These are phyloP conservation scores for Notodonta dromedarius DNA, from an alignment of 2,888 invertebrate genomes.

Conservation along the genomic window DNA sequence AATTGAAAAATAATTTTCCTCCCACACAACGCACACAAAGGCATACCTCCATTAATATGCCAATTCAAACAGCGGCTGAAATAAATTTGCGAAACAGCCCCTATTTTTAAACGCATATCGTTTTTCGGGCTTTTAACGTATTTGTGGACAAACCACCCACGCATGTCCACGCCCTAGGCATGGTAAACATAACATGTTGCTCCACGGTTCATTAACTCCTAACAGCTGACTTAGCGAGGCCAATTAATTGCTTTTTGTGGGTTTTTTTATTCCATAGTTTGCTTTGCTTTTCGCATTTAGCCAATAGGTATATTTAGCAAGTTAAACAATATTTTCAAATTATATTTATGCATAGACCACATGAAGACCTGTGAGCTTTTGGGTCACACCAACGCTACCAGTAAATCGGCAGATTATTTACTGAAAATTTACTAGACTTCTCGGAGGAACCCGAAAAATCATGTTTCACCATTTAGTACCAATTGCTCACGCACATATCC, in stretches of 20 bases:
- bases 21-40: not conserved
- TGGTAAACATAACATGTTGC: not conserved
- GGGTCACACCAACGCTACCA: too few species aligned
- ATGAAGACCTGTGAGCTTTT: too few species aligned
- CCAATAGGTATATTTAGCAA: too few species aligned
- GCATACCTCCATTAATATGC: not conserved
- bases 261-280: too few species aligned
- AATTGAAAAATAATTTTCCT: not conserved
- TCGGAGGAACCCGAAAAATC: too few species aligned
- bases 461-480: too few species aligned
- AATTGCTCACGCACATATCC: too few species aligned
- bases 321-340: too few species aligned
- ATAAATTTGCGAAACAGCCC: conserved; percentile 3
- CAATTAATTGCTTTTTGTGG: not conserved
- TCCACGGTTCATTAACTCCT: not conserved
- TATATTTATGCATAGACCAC: too few species aligned
- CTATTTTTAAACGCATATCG: conserved; percentile 27
- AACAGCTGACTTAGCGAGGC: not conserved
- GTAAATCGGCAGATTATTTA: too few species aligned
- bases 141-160: conserved; percentile 27
- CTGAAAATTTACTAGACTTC: too few species aligned
- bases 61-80: conserved; percentile 1
- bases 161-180: conserved; percentile 2
- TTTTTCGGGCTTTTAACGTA: conserved; percentile 36
- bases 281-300: too few species aligned